A percentile compares a stretch with the other conserved stretches of the same genome.
Evolutionary conservation across 1,140 invertebrate genomes (phyloP).

Genomic region (Periplaneta americana): DNA sequence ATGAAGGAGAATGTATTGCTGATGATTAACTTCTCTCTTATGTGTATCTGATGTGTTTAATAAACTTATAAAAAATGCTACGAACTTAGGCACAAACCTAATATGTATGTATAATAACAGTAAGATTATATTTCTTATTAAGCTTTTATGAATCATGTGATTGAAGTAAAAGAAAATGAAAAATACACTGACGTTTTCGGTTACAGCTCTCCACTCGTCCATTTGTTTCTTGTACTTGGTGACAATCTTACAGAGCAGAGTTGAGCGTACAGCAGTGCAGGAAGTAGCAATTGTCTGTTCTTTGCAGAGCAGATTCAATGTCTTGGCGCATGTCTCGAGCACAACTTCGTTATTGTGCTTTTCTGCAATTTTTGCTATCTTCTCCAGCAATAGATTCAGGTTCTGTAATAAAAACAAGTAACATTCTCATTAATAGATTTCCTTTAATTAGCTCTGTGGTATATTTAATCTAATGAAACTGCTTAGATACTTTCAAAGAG

Average conservation of each 20-base stretch:
- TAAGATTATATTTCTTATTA: too few relatives aligned
- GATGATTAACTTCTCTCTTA: too few relatives aligned
- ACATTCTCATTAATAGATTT: too few relatives aligned
- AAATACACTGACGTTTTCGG: conserved; percentile 52
- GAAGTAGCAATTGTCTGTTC: conserved; percentile 82
- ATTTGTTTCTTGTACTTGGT: conserved; percentile 88
- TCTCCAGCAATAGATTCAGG: conserved; percentile 72
- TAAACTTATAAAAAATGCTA: too few relatives aligned
- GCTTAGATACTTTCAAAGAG: too few relatives aligned
- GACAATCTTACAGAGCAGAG: conserved; percentile 84
- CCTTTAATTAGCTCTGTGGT: too few relatives aligned
- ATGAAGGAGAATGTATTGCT: too few relatives aligned
- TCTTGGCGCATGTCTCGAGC: conserved; percentile 88
- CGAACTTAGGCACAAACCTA: too few relatives aligned
- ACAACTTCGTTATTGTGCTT: conserved; percentile 90
- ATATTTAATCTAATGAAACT: background rate
- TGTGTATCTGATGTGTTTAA: too few relatives aligned
- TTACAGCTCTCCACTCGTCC: conserved; percentile 74
- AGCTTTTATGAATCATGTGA: too few relatives aligned
- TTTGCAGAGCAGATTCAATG: conserved; percentile 86
- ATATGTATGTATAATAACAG: too few relatives aligned
- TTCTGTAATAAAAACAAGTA: conserved; percentile 41
- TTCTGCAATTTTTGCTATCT: conserved; percentile 77
- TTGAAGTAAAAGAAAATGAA: too few relatives aligned
- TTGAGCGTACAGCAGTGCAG: conserved; percentile 82